phyloP scores from a whole-genome alignment of 92 coral and sea anemone species.

The Hydrozoanthus gracilis region DNA sequence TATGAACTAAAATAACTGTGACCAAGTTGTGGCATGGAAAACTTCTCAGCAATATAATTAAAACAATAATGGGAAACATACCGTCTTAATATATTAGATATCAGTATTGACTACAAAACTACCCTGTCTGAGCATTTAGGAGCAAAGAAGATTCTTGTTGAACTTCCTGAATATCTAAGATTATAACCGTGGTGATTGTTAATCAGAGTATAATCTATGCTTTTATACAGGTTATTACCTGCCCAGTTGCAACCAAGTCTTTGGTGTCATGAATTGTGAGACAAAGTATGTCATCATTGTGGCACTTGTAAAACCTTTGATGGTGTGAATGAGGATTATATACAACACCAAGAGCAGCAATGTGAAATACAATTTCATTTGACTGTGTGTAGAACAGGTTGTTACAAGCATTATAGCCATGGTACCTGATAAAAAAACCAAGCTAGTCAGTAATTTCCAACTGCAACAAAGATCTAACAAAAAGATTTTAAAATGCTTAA shows the following conservation, averaged over 20 bases:
- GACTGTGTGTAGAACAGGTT: slow-evolving; percentile 94
- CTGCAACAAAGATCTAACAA: background rate
- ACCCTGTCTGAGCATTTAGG: background rate
- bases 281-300: slow-evolving; percentile 94
- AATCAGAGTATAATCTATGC: background rate
- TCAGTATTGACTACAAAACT: too few relatives aligned
- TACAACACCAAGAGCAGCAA: slow-evolving; percentile 94
- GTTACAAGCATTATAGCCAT: slow-evolving; percentile 99
- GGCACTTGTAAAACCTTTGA: slow-evolving; percentile 95
- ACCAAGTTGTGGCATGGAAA: too few relatives aligned
- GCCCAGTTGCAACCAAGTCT: slow-evolving; percentile 98
- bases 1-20: background rate
- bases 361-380: slow-evolving; percentile 94
- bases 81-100: too few relatives aligned
- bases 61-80: too few relatives aligned
- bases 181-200: background rate
- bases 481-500: background rate
- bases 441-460: background rate
- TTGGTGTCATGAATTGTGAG: slow-evolving; percentile 94
- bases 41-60: too few relatives aligned
- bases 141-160: too few relatives aligned
- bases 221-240: slow-evolving; percentile 56
- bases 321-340: slow-evolving; percentile 85
- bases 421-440: slow-evolving; percentile 76
- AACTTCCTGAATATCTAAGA: too few relatives aligned